Evolutionary conservation across 2,113 vertebrate species (phyloP).

Genomic region (Haemorhous mexicanus): DNA sequence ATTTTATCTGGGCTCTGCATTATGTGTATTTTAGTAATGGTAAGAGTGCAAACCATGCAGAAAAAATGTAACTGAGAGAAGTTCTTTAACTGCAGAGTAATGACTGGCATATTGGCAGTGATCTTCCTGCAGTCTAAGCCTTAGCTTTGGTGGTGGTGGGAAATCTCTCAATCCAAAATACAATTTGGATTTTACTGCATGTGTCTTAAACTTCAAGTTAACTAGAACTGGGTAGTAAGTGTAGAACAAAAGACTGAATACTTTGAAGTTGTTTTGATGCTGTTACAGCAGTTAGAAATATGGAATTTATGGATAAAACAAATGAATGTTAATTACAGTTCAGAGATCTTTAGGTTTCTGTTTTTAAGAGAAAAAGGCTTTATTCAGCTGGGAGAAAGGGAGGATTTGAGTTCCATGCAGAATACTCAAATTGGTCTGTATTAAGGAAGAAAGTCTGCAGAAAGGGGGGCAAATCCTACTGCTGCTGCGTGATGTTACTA

Average conservation of each 20-base stretch:
- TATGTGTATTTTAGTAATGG: neutral
- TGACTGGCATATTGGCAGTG: neutral
- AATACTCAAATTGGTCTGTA: neutral
- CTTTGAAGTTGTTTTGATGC: neutral
- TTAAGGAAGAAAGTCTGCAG: neutral
- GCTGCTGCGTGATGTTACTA: neutral
- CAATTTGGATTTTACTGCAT: neutral
- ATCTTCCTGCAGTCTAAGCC: neutral
- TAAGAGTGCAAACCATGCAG: neutral
- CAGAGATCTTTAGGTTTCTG: neutral
- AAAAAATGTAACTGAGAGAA: neutral
- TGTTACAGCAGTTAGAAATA: neutral
- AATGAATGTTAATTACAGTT: neutral
- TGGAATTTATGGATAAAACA: neutral
- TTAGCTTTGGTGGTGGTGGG: neutral
- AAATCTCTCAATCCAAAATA: neutral
- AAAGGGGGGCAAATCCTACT: neutral
- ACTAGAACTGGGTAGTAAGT: neutral
- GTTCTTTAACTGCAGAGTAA: neutral
- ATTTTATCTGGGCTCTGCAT: neutral
- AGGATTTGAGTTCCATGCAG: neutral
- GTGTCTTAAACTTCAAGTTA: neutral
- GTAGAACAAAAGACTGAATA: neutral
- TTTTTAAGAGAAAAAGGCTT: neutral
- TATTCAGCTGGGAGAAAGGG: neutral